Base-by-base conservation (phyloP, 2,797 vertebrate species). In the Pangasius macronema region DNA sequence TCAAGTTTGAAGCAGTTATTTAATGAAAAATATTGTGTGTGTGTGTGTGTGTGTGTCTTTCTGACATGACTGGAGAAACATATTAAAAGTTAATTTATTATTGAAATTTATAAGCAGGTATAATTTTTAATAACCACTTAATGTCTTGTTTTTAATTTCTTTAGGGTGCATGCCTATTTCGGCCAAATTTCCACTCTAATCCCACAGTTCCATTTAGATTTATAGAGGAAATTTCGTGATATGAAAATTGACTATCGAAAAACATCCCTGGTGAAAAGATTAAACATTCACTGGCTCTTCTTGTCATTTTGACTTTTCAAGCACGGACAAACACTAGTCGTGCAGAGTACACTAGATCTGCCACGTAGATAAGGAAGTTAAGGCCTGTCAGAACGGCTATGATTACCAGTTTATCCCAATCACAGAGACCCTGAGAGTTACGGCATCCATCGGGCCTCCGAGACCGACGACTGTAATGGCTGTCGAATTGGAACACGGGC, bases 401-500 rank as follows among this genome's bases (percentile, higher is more conserved):
- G 0, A 84, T 85, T 18, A 92, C 89, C 76, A 91, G 55, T 85
- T 88, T 90, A 77, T 93, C 91, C 86, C 87, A 92, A 2, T 0
- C 0, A 1, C 91, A 92, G 30, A 67, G 67, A 3, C 14, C 73
- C 0, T 0, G 0, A 3, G 0, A 0, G 16, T 0, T 0, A 18
- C 0, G 0, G 42, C 88, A 91, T 0, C 0, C 0, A n/a, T 0
- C 0, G 0, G 83, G 87, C 1, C 88, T 33, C 0, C 1, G 0
- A 0, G 16, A 0, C 0, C 0, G 0, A 0, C 87, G 2, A 0
- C 59, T 0, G 24, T 95, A 88, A 3, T 82, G 85, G 10, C 91
- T 90, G 36, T 94, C 92, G 0, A 98, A 98, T 70, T 97, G 92
- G 92, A 96, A 98, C 86, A 98, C 92, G 0, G 97, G 97, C 97